Conservation (phyloP, 2,113 vertebrate genomes). For the Plotosus lineatus region DNA sequence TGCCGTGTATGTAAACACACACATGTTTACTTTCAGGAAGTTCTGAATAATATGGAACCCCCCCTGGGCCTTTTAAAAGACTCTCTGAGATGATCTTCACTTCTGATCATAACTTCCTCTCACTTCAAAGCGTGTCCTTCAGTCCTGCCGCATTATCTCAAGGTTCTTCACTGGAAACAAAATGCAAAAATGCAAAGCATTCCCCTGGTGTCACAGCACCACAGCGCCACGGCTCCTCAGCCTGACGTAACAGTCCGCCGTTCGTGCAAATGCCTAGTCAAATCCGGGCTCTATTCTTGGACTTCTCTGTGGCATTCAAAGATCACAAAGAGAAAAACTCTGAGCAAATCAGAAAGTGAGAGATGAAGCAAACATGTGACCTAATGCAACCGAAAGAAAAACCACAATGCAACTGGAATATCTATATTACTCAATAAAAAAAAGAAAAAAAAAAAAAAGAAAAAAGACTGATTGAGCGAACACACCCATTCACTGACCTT, state of each 20-base stretch:
- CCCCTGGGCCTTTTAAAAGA: background rate
- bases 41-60: background rate
- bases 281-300: background rate
- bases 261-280: slow-evolving; percentile 34
- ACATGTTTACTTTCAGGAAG: slow-evolving; percentile 1
- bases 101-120: background rate
- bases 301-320: background rate
- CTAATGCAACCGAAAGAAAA: background rate
- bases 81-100: background rate
- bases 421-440: too few relatives aligned
- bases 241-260: slow-evolving; percentile 22
- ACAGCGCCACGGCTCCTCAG: background rate
- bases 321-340: background rate
- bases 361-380: background rate
- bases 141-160: slow-evolving; percentile 60
- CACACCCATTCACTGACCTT: too few relatives aligned
- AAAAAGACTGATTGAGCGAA: too few relatives aligned
- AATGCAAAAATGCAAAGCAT: slow-evolving; percentile 62
- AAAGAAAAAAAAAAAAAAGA: too few relatives aligned
- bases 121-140: background rate
- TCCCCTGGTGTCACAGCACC: slow-evolving; percentile 11
- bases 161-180: slow-evolving; percentile 50
- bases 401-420: background rate
- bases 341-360: background rate
- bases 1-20: background rate